Conservation (phyloP, 2,113 vertebrate genomes). For the Microcebus murinus region DNA sequence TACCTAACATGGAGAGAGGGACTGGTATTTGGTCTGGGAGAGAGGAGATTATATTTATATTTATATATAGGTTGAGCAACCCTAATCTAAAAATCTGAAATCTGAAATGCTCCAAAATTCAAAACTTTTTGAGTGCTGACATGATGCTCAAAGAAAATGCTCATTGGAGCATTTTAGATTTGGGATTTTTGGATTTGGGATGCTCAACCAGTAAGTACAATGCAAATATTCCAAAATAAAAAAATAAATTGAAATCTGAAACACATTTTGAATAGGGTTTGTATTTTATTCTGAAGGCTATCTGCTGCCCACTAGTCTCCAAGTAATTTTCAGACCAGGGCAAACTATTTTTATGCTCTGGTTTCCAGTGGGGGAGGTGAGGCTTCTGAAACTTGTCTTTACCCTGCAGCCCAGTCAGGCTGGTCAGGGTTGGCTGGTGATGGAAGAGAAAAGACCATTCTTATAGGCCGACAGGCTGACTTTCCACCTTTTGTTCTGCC, state of each 20-base stretch:
- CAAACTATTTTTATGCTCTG: neutral
- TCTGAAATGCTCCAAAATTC: neutral
- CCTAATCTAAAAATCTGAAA: neutral
- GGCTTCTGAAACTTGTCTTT: neutral
- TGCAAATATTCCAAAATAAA: neutral
- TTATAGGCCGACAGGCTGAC: neutral
- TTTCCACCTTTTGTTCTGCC: neutral
- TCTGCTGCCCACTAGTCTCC: neutral
- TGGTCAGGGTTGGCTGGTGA: neutral
- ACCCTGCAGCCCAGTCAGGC: neutral
- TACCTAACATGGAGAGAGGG: accelerated
- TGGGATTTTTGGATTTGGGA: neutral
- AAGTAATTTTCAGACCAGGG: neutral
- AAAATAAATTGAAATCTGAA: neutral
- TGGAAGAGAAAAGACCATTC: neutral
- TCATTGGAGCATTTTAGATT: neutral
- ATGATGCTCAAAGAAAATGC: neutral
- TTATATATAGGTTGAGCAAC: neutral
- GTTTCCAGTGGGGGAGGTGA: neutral
- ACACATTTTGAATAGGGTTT: neutral
- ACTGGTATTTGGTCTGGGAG: neutral
- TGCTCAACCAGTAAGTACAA: neutral
- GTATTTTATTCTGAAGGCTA: neutral
- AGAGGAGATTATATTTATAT: neutral
- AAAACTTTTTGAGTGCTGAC: neutral